Evolutionary conservation across 2,888 invertebrate species (phyloP).

Genomic region (Sinohyriopsis cumingii): DNA sequence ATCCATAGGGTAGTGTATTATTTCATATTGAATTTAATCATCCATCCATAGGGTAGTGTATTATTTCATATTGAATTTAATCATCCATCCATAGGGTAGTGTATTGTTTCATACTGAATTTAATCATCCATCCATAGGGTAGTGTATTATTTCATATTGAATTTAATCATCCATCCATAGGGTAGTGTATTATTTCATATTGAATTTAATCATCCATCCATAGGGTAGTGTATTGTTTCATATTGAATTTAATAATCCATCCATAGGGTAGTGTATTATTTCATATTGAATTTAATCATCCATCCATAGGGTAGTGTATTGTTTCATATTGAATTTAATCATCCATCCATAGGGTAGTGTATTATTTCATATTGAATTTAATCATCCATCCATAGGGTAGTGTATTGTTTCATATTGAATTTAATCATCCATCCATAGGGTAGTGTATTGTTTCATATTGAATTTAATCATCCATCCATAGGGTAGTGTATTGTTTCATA

Average conservation of each 20-base stretch:
- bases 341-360: constrained; percentile 83
- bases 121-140: constrained; percentile 85
- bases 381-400: constrained; percentile 85
- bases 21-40: constrained; percentile 73
- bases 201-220: constrained; percentile 79
- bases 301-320: constrained; percentile 80
- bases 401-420: too few relatives aligned
- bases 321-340: constrained; percentile 65
- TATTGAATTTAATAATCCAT: constrained; percentile 76
- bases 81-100: constrained; percentile 85
- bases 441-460: constrained; percentile 62
- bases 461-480: constrained; percentile 81
- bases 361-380: too few relatives aligned
- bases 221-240: constrained; percentile 75
- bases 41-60: constrained; percentile 81
- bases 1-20: constrained; percentile 78
- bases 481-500: constrained; percentile 73
- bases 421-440: constrained; percentile 83
- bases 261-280: constrained; percentile 77
- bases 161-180: constrained; percentile 82
- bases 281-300: constrained; percentile 75
- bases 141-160: constrained; percentile 26
- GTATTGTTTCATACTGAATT: too few relatives aligned
- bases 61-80: too few relatives aligned
- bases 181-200: constrained; percentile 72